phyloP scores from a whole-genome alignment of 2,113 vertebrate species.

The Vulpes lagopus region DNA sequence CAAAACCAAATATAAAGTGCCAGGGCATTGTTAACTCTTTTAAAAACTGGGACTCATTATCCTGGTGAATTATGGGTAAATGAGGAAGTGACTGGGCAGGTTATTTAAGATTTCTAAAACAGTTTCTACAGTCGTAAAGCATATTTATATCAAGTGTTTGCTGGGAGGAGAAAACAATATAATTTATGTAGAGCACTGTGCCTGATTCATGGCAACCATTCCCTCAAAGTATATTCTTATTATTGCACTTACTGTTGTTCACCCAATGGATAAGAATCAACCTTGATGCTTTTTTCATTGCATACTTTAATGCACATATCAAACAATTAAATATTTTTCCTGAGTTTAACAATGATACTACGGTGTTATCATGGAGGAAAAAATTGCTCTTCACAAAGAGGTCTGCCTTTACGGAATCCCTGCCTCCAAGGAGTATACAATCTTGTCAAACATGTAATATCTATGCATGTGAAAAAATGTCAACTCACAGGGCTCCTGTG shows the following conservation, averaged over 20 bases:
- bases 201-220: neutral
- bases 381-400: neutral
- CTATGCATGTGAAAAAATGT: neutral
- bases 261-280: neutral
- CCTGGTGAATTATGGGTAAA: neutral
- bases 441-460: neutral
- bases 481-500: neutral
- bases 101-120: neutral
- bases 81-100: neutral
- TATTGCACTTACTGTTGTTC: neutral
- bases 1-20: neutral
- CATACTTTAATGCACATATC: neutral
- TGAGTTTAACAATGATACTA: neutral
- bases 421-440: neutral
- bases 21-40: neutral
- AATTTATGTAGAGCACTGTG: accelerated
- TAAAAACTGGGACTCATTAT: neutral
- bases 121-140: neutral
- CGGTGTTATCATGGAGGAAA: neutral
- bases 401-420: neutral
- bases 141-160: neutral
- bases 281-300: neutral
- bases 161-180: neutral
- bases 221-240: neutral
- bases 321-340: neutral